phyloP scores from a whole-genome alignment of 23 tunicate genomes.

The Ascidia mentula region DNA sequence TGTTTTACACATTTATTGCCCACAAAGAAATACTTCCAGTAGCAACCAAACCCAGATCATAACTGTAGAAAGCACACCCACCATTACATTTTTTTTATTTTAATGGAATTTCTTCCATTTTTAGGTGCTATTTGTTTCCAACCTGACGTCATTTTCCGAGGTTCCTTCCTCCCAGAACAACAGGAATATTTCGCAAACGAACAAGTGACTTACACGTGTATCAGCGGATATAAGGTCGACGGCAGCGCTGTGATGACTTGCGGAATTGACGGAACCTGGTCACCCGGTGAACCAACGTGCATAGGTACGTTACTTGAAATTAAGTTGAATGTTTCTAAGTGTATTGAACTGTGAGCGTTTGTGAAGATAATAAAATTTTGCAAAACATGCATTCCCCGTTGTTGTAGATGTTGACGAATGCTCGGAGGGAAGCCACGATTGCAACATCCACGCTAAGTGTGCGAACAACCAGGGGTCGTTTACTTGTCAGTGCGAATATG shows the following conservation, averaged over 20 bases:
- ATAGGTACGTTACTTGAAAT: not conserved
- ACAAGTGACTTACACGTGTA: slow-evolving; percentile 11
- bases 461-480: not conserved
- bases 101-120: too few relatives aligned
- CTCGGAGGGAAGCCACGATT: not conserved
- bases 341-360: not conserved
- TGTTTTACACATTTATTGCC: too few relatives aligned
- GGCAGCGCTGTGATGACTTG: not conserved
- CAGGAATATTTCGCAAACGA: not conserved
- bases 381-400: too few relatives aligned
- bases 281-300: slow-evolving; percentile 10
- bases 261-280: not conserved
- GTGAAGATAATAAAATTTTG: not conserved
- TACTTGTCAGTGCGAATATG: slow-evolving; percentile 1
- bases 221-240: slow-evolving; percentile 8
- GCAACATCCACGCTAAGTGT: not conserved
- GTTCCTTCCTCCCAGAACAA: not conserved
- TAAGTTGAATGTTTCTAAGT: not conserved
- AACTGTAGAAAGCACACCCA: too few relatives aligned
- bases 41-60: too few relatives aligned
- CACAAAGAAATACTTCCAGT: too few relatives aligned
- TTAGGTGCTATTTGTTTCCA: not conserved
- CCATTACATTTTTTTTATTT: too few relatives aligned
- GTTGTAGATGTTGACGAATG: not conserved
- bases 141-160: not conserved